A percentile compares a stretch with the other conserved stretches of the same genome.
Conservation (phyloP, 2,888 invertebrate genomes). For the Ectobius pallidus region DNA sequence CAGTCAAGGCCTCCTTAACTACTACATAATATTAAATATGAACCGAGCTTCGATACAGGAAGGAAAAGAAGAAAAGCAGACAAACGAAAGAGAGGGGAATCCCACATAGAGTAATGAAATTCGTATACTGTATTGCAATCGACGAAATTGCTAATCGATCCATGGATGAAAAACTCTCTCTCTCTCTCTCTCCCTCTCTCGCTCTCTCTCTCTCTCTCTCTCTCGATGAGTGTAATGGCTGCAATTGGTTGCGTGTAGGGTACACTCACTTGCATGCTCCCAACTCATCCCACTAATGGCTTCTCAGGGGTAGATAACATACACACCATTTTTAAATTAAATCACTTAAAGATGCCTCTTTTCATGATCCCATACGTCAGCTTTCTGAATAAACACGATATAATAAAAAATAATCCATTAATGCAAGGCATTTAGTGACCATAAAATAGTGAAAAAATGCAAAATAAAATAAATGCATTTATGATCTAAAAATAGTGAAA, state of each 20-base stretch:
- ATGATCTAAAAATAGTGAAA: no score
- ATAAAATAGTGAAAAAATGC: no score
- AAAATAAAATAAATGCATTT: no score
- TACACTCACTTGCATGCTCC: slow-evolving; percentile 34
- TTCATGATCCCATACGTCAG: no score
- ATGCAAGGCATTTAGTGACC: no score
- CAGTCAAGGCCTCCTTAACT: no score
- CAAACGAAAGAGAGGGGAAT: slow-evolving; percentile 26
- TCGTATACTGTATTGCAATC: slow-evolving; percentile 28
- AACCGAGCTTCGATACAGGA: no score
- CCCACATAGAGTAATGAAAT: slow-evolving; percentile 22
- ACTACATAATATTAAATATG: no score
- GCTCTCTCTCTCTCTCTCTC: no score
- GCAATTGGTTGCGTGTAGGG: slow-evolving; percentile 39
- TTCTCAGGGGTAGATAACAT: slow-evolving; percentile 6
- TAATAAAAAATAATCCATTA: no score
- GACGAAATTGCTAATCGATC: slow-evolving; percentile 31
- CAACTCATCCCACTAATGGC: slow-evolving; percentile 35
- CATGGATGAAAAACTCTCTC: not conserved
- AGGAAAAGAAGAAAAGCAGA: not conserved
- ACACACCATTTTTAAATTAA: not conserved
- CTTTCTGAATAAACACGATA: no score
- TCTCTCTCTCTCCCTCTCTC: not conserved
- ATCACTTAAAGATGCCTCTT: no score
- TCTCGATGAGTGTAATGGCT: not conserved